Evolutionary conservation across 2,113 vertebrate species (phyloP), one percentile per base, ranked within the genome.

Genomic region (Antidorcas marsupialis): DNA sequence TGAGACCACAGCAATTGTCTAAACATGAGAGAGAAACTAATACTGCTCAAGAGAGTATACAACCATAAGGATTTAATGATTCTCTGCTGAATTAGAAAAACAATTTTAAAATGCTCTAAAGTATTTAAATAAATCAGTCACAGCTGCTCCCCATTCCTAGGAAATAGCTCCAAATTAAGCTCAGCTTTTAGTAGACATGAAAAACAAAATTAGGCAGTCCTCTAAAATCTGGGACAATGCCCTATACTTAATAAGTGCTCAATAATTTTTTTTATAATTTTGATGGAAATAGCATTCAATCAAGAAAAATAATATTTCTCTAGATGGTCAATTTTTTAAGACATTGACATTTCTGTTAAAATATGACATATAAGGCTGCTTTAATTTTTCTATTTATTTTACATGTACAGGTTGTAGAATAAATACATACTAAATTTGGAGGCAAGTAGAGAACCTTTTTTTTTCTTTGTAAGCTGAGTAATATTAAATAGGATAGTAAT

Each of bases 121-220:
- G 45, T 91, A 97, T 94, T 98, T 83, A 97, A 89, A 94, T 94
- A 95, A 96, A 96, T 95, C 84, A 97, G 60, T 53, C 60, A 67
- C 71, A 94, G 96, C 59, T 98, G 91, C 17, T 92, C 16, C 39
- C 85, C 19, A 8, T 92, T 97, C 82, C 89, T 92, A 83, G 96
- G 76, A 87, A 95, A 97, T 39, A 90, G 76, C 19, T 97, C 57
- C 76, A 96, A 95, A 94, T 97, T 96, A 89, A 96, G 87, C n/a
- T 90, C 88, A 45, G 86, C 55, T 97, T 91, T 94, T n/a, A 86
- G 52, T 28, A 94, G 76, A 94, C 47, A 52, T 85, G 53, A 94
- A 94, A 92, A 95, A 87, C 82, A 93, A 95, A 97, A 79, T 89
- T 53, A 90, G 27, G 33, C 19, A 60, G 71, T 94, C 45, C 47